Conservation (phyloP, 2,888 invertebrate species). For the Molorchus minor region DNA sequence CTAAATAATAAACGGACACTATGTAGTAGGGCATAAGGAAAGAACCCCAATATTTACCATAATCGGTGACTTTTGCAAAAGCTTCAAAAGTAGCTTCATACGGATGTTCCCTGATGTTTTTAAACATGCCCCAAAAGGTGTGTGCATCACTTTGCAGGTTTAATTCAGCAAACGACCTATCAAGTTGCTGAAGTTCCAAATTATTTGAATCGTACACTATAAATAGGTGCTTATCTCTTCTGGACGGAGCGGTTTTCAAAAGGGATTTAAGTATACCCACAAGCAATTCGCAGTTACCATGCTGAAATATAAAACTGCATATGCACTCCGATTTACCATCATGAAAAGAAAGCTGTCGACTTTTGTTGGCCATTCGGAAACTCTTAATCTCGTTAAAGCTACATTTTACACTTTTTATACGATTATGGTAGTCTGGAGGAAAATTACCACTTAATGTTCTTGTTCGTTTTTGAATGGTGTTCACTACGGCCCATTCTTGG, state of each 20-base stretch:
- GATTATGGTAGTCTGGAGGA: constrained; percentile 60
- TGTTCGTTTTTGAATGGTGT: constrained; percentile 74
- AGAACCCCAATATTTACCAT: constrained; percentile 64
- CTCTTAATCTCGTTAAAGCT: constrained; percentile 73
- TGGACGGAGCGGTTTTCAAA: constrained; percentile 73
- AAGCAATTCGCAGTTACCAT: constrained; percentile 85
- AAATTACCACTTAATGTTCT: constrained; percentile 69
- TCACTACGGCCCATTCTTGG: constrained; percentile 87
- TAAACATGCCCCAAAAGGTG: constrained; percentile 72
- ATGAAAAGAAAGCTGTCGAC: constrained; percentile 67
- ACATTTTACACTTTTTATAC: constrained; percentile 66
- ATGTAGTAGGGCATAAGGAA: constrained; percentile 11
- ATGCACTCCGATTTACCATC: constrained; percentile 77
- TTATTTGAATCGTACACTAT: constrained; percentile 76
- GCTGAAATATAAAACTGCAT: constrained; percentile 87
- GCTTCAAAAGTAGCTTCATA: constrained; percentile 86
- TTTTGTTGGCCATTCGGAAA: constrained; percentile 65
- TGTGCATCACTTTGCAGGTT: constrained; percentile 80
- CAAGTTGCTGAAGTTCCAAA: constrained; percentile 74
- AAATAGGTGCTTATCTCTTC: constrained; percentile 76
- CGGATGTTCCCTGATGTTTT: constrained; percentile 73
- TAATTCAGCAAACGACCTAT: constrained; percentile 87
- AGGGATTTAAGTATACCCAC: constrained; percentile 71
- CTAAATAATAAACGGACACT: constrained; percentile 2
- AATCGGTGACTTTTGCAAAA: constrained; percentile 86